Conservation (phyloP, 2,113 vertebrate genomes). For the Bujurquina vittata region DNA sequence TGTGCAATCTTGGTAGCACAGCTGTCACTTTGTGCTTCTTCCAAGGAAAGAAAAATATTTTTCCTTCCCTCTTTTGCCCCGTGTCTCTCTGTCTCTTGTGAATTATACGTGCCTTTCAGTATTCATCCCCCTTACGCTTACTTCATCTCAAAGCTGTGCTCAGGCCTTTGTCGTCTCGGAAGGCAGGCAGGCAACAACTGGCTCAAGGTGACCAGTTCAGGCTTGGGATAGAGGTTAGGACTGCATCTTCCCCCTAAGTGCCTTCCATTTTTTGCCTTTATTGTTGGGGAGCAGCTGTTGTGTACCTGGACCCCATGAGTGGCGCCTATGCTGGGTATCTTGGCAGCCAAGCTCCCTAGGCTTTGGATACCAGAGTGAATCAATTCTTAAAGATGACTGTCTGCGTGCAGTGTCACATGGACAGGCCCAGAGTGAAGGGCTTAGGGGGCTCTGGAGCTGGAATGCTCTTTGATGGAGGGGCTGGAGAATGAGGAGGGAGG, state of each 20-base stretch:
- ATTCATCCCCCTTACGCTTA: conserved; percentile 18
- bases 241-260: conserved; percentile 80
- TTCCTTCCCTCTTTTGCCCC: conserved; percentile 19
- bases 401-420: conserved; percentile 75
- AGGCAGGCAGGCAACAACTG: conserved; percentile 76
- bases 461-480: conserved; percentile 81
- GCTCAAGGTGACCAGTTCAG: conserved; percentile 80
- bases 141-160: conserved; percentile 59
- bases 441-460: conserved; percentile 79
- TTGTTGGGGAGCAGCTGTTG: conserved; percentile 81
- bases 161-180: conserved; percentile 56
- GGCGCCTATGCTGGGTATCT: conserved; percentile 78
- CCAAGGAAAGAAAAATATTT: conserved; percentile 57
- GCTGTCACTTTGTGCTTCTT: conserved; percentile 41
- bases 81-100: conserved; percentile 4
- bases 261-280: conserved; percentile 80
- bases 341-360: conserved; percentile 77
- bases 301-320: conserved; percentile 80
- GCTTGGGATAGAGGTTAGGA: conserved; percentile 72
- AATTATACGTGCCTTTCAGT: conserved; percentile 60
- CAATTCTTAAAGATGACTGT: conserved; percentile 85
- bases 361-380: conserved; percentile 82
- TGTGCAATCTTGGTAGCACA: conserved; percentile 57
- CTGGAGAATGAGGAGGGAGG: conserved; percentile 75
- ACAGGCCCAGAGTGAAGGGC: conserved; percentile 74